phyloP scores from a whole-genome alignment of 64 coral and sea anemone genomes.

The Pachyseris speciosa region DNA sequence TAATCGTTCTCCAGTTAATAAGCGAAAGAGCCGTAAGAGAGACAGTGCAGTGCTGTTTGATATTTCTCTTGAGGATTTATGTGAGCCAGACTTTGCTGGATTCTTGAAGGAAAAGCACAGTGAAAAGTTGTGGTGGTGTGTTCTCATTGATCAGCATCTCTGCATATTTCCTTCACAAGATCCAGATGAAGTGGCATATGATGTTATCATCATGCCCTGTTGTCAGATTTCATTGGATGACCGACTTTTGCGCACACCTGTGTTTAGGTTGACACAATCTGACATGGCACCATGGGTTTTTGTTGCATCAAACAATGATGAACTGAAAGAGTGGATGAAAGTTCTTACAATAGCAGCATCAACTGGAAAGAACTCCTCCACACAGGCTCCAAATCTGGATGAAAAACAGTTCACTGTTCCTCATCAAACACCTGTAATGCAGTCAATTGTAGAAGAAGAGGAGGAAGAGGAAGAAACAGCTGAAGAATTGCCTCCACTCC shows the following conservation, averaged over 20 bases:
- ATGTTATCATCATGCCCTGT: slow-evolving; percentile 93
- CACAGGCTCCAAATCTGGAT: neutral
- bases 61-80: slow-evolving; percentile 84
- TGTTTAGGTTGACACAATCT: slow-evolving; percentile 89
- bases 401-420: neutral
- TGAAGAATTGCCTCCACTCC: neutral
- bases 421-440: slow-evolving; percentile 39
- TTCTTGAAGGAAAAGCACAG: slow-evolving; percentile 90
- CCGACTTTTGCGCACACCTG: slow-evolving; percentile 82
- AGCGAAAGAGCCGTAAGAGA: slow-evolving; percentile 85
- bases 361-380: slow-evolving; percentile 69
- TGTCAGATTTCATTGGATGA: slow-evolving; percentile 99
- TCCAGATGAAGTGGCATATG: slow-evolving; percentile 93
- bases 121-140: slow-evolving; percentile 94
- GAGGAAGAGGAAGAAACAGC: slow-evolving; percentile 11
- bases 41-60: slow-evolving; percentile 96
- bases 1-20: slow-evolving; percentile 54
- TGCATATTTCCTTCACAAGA: slow-evolving; percentile 96
- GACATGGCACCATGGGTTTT: slow-evolving; percentile 95
- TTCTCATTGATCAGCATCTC: slow-evolving; percentile 95
- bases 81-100: slow-evolving; percentile 89
- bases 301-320: slow-evolving; percentile 79
- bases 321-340: slow-evolving; percentile 95
- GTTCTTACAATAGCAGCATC: slow-evolving; percentile 91
- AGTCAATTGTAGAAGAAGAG: slow-evolving; percentile 79